phyloP scores from a whole-genome alignment of 2,797 vertebrate genomes.

The Euphonia xanthogaster region DNA sequence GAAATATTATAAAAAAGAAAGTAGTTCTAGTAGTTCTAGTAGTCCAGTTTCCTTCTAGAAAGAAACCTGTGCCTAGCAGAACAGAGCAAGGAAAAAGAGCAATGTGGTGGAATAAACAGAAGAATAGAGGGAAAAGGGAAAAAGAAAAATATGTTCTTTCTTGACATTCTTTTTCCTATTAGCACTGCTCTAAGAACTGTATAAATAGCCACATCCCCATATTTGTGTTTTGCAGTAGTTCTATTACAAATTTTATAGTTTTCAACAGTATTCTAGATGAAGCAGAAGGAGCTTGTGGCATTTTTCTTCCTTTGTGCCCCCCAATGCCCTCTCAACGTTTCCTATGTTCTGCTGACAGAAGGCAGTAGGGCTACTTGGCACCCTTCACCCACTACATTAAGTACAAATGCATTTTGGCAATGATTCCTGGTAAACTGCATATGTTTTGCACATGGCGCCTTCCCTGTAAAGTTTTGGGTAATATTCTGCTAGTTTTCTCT shows the following conservation, averaged over 20 bases:
- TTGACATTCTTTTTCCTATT: neutral
- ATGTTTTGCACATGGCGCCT: neutral
- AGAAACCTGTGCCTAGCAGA: neutral
- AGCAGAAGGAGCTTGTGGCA: neutral
- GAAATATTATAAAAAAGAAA: neutral
- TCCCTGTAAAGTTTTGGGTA: neutral
- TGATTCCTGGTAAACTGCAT: neutral
- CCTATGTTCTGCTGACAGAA: neutral
- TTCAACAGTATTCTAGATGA: neutral
- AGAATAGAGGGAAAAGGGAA: neutral
- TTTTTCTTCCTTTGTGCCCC: neutral
- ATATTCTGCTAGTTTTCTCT: neutral
- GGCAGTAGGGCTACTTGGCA: conserved; percentile 24
- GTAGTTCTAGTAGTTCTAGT: neutral
- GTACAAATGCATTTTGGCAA: conserved; percentile 18
- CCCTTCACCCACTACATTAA: neutral
- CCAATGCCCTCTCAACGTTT: neutral
- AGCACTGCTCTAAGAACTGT: neutral
- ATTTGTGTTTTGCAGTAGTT: neutral
- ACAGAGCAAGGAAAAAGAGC: neutral
- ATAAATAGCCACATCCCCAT: neutral
- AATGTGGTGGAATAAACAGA: neutral
- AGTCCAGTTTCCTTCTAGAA: neutral
- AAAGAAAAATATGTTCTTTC: neutral
- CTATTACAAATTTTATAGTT: neutral